Base-by-base conservation (phyloP, 2,113 vertebrate genomes). In the Thamnaconus septentrionalis region DNA sequence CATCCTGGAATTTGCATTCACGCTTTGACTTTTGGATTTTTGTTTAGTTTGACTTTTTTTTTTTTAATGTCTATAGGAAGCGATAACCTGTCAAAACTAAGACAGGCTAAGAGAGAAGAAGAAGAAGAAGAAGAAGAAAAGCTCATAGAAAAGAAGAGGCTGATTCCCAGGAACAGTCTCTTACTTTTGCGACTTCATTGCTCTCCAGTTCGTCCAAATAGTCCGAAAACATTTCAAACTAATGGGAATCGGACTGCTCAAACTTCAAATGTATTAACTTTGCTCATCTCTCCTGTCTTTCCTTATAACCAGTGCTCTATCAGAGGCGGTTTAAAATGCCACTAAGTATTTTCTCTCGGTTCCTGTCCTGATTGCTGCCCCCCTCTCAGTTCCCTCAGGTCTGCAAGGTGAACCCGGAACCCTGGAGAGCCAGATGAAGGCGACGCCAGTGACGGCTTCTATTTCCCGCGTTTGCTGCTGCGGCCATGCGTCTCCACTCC, bases 401-500 rank as follows among this genome's bases (percentile, higher is more conserved):
- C 50, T 41, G n/a, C 5, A 47, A 55, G 59, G 56, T 31, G 18
- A 31, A 55, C 48, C 63, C 71, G 66, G 62, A 75, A 75, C 18
- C 76, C 80, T 79, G 85, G 83, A 77, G 81, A 82, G 84, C 11
- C 52, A 42, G 69, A 81, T 84, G 80, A 83, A 80, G 73, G 73
- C 9, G n/a, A 59, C 31, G 69, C 66, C 47, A 51, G 63, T 69
- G 74, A 77, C 64, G 63, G 79, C 75, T 81, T 78, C 76, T 63
- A 74, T 44, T 69, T 68, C 85, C 82, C 85, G 81, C 18, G 18
- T 50, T 9, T 50, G 76, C 67, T 79, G 76, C 80, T 40, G 77
- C 80, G 71, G 81, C 82, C 89, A 90, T 89, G 90, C 89, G 41
- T 76, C 87, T 88, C 79, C 86, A 89, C 85, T 79, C 86, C 91